phyloP scores from a whole-genome alignment of 2,797 vertebrate species.

The Caiman crocodilus region DNA sequence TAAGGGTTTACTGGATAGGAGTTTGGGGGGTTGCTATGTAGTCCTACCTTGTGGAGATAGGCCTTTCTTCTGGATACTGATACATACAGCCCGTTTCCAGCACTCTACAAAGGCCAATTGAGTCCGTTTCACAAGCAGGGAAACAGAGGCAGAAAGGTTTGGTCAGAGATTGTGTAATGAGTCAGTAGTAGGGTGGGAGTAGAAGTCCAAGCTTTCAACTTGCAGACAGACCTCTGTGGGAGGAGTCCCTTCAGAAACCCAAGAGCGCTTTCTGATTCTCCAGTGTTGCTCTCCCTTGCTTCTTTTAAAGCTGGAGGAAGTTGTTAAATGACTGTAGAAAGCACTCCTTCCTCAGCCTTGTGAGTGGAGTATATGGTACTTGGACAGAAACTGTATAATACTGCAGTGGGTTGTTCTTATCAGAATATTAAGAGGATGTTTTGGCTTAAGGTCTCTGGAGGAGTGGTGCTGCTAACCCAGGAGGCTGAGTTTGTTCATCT shows the following conservation, averaged over 20 bases:
- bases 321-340: background rate
- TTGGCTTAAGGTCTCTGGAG: background rate
- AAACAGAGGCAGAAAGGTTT: background rate
- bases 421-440: rapidly evolving
- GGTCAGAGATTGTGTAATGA: background rate
- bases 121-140: too few relatives aligned
- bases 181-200: background rate
- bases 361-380: background rate
- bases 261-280: rapidly evolving
- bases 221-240: background rate
- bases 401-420: background rate
- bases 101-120: background rate
- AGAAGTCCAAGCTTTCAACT: background rate
- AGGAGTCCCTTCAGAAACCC: background rate
- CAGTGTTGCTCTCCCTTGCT: background rate
- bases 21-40: background rate
- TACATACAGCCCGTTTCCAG: too few relatives aligned
- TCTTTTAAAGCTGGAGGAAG: background rate
- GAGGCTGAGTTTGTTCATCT: background rate
- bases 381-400: background rate
- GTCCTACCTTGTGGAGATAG: too few relatives aligned
- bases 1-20: background rate
- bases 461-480: background rate
- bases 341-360: background rate
- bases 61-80: too few relatives aligned